A percentile compares a stretch with the other conserved stretches of the same genome.
phyloP scores from a whole-genome alignment of 2,113 vertebrate species.

The Salvelinus sp. region DNA sequence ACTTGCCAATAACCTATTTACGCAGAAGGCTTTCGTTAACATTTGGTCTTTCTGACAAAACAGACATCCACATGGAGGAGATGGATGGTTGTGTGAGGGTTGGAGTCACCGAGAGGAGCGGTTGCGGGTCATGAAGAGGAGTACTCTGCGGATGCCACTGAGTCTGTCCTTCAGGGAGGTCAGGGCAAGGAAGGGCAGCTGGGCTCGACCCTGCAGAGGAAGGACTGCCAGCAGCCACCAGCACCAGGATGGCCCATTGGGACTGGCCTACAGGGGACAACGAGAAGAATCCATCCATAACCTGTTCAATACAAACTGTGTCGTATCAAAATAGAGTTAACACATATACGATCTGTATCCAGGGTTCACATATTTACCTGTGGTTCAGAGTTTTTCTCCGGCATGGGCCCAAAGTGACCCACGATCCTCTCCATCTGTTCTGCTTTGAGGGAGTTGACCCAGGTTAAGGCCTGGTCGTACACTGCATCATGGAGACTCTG shows the following conservation, averaged over 20 bases:
- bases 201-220: conserved; percentile 85
- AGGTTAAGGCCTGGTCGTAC: conserved; percentile 86
- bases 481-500: conserved; percentile 81
- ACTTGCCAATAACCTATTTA: too few relatives aligned
- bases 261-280: conserved; percentile 72
- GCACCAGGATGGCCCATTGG: conserved; percentile 88
- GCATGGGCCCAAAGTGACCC: conserved; percentile 90
- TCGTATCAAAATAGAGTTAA: not conserved
- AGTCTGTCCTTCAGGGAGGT: conserved; percentile 86
- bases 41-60: not conserved
- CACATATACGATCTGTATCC: not conserved
- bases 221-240: conserved; percentile 91
- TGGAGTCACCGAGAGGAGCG: conserved; percentile 75
- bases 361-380: conserved; percentile 70
- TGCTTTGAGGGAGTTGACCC: conserved; percentile 87
- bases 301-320: not conserved
- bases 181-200: conserved; percentile 87
- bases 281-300: not conserved
- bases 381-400: conserved; percentile 82
- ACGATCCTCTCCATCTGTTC: conserved; percentile 88
- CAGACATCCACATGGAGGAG: not conserved
- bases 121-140: conserved; percentile 86
- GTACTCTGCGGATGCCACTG: conserved; percentile 80
- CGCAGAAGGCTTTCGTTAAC: too few relatives aligned
- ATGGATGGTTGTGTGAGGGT: not conserved